These are phyloP conservation scores for Clarias batrachus DNA, from an alignment of 2,113 vertebrate genomes.

Conservation along the genomic window DNA sequence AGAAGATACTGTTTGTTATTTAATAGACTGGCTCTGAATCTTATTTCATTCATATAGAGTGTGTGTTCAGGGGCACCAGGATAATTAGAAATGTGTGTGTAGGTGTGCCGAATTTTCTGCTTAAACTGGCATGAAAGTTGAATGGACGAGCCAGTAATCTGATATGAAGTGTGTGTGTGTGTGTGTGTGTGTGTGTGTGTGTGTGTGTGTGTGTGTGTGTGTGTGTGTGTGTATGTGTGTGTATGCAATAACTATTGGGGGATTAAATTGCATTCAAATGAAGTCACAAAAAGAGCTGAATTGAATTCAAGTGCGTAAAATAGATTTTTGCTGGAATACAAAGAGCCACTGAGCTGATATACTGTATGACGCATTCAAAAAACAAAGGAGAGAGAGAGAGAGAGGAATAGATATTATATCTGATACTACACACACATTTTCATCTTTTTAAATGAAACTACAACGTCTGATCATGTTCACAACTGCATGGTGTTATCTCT, in stretches of 20 bases:
- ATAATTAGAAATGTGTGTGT: background rate
- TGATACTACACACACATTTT: too few species aligned
- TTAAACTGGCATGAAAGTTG: background rate
- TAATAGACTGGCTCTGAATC: background rate
- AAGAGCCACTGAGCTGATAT: background rate
- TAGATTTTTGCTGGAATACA: background rate
- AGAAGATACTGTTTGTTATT: background rate
- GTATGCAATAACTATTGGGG: background rate
- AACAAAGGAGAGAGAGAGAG: background rate
- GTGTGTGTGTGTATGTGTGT: background rate
- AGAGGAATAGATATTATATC: too few species aligned
- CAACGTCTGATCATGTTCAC: too few species aligned
- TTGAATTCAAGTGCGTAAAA: background rate
- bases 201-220: background rate
- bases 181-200: too few species aligned
- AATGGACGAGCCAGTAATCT: background rate
- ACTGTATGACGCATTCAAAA: too few species aligned
- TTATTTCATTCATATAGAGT: background rate
- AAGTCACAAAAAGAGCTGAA: constrained; percentile 2
- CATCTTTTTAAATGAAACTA: too few species aligned
- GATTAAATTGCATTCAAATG: constrained; percentile 10
- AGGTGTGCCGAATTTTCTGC: background rate
- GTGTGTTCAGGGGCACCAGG: background rate
- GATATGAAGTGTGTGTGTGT: constrained; percentile 10
- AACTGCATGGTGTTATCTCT: too few species aligned